Conservation (phyloP, 2,888 invertebrate genomes). For the Elmis aenea region DNA sequence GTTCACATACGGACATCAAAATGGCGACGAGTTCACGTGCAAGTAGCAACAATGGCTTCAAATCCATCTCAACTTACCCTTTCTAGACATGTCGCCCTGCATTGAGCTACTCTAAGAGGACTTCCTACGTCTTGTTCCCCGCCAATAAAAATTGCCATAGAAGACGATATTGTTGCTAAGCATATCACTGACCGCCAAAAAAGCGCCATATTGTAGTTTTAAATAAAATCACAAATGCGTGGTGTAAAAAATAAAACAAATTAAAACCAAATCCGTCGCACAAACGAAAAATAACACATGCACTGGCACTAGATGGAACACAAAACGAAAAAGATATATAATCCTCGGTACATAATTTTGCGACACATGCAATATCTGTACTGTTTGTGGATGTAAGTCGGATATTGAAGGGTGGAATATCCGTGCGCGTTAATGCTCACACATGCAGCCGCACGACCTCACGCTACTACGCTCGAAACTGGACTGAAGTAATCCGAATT, state of each 20-base stretch:
- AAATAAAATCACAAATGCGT: slow-evolving; percentile 24
- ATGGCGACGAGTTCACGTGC: no score
- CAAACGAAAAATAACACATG: slow-evolving; percentile 19
- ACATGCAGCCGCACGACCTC: slow-evolving; percentile 11
- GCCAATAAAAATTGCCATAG: slow-evolving; percentile 44
- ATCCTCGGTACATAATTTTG: slow-evolving; percentile 5
- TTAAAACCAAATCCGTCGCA: slow-evolving; percentile 17
- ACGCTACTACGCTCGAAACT: slow-evolving; percentile 25
- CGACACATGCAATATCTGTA: neutral
- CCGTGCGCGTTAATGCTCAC: neutral
- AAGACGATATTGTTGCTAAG: slow-evolving; percentile 35
- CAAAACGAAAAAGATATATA: slow-evolving; percentile 12
- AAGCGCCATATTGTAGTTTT: slow-evolving; percentile 33
- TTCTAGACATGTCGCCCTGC: slow-evolving; percentile 67
- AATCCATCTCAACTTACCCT: slow-evolving; percentile 59
- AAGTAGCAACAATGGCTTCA: no score
- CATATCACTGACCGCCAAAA: slow-evolving; percentile 37
- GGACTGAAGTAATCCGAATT: slow-evolving; percentile 31
- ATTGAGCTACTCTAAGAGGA: slow-evolving; percentile 66
- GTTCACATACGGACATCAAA: no score
- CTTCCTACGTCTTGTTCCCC: slow-evolving; percentile 66
- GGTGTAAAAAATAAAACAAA: slow-evolving; percentile 14
- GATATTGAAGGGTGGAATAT: neutral
- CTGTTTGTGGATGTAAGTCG: no score
- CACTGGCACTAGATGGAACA: slow-evolving; percentile 14